Evolutionary conservation across 2,888 invertebrate genomes (phyloP), one percentile per base, ranked within the genome.

Genomic region (Erebia ligea): DNA sequence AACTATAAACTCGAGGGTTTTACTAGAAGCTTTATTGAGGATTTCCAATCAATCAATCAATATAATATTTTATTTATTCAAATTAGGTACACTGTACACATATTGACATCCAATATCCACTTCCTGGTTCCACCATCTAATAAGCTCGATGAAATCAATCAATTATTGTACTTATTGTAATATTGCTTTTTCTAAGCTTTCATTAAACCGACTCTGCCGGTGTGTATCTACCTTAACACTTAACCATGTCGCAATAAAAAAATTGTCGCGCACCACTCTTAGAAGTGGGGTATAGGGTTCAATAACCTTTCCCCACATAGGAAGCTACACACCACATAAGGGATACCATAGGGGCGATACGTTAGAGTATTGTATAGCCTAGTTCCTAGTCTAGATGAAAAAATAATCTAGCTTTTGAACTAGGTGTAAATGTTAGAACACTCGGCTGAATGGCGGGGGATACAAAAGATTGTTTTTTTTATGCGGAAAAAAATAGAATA

Each of bases 271-370:
- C 52, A n/a, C 57, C 56, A 57, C 68, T 68, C 68, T 62, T 64
- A 66, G 58, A 73, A 72, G 72, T 73, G 70, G 76, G 76, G 75
- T 76, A 76, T 71, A 69, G 58, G 68, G 76, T 73, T 76, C 76
- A 76, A 75, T 75, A 70, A 64, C 69, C 76, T 69, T 67, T 21
- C 56, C 42, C 48, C 70, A 76, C 71, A 76, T 76, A 76, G 76
- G 71, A 76, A 76, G 64, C 69, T 63, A 69, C 63, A 62, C 48
- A 61, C 61, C 19, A 74, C 52, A 70, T 74, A 70, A 61, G 72
- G 69, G 68, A 50, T 64, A 54, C 68, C 69, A 73, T 71, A 71
- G 73, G 75, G 75, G 75, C 57, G 59, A 34, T 34, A 34, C 34
- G 34, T 6, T 65, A 68, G 40, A 11, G 65, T 66, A 71, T 68